Conservation (phyloP, 2,888 invertebrate species). For the Sylvicola fuscatus region DNA sequence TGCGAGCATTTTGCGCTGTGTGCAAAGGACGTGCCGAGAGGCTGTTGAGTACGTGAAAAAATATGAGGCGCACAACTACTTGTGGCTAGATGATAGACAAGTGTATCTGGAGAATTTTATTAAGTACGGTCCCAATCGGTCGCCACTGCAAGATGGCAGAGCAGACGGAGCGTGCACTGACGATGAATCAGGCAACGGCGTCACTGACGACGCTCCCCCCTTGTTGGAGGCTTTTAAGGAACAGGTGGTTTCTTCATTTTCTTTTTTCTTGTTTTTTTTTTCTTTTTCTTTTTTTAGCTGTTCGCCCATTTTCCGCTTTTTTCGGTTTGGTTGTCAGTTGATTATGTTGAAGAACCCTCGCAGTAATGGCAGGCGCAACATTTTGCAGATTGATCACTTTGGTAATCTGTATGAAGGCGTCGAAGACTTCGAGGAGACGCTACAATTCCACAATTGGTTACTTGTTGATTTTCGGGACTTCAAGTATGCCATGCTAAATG, state of each 20-base stretch:
- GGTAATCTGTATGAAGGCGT: not conserved
- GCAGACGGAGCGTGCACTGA: slow-evolving; percentile 28
- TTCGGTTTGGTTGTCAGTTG: no score
- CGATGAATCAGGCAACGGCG: slow-evolving; percentile 13
- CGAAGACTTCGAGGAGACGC: not conserved
- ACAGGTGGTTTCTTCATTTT: not conserved
- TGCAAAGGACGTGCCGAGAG: slow-evolving; percentile 6
- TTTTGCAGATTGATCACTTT: not conserved
- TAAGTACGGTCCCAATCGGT: slow-evolving; percentile 30
- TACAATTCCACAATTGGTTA: slow-evolving; percentile 50
- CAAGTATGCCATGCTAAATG: slow-evolving; percentile 66
- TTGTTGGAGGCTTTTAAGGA: slow-evolving; percentile 1
- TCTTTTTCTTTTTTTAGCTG: no score
- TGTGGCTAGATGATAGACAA: slow-evolving; percentile 60
- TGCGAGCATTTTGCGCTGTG: no score
- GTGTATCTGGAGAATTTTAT: slow-evolving; percentile 54
- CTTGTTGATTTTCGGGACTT: slow-evolving; percentile 55
- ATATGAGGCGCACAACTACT: slow-evolving; percentile 44
- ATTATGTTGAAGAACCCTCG: no score
- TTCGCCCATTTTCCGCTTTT: no score
- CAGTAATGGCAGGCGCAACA: no score
- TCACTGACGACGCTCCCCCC: no score
- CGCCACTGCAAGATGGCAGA: slow-evolving; percentile 38
- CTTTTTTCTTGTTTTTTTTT: no score
- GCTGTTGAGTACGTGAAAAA: slow-evolving; percentile 21